These are phyloP conservation scores for Tolypeutes matacus DNA, from an alignment of 2,797 vertebrate species.

Conservation along the genomic window DNA sequence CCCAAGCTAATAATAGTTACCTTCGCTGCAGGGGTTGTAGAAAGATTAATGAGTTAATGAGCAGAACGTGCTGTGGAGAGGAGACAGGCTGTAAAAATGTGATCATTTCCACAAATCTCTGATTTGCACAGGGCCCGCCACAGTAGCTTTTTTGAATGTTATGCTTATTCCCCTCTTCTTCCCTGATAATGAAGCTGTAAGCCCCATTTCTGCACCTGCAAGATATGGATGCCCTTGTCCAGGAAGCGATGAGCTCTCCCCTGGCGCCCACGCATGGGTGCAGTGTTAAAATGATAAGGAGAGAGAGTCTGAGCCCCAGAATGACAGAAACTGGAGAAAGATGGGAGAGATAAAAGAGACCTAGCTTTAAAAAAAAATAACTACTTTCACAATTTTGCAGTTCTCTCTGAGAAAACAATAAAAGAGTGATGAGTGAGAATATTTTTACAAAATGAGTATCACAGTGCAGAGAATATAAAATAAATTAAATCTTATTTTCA, in stretches of 20 bases:
- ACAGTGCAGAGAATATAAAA: not conserved
- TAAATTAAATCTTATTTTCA: slow-evolving; percentile 63
- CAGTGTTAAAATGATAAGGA: slow-evolving; percentile 44
- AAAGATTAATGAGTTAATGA: slow-evolving; percentile 86
- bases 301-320: not conserved
- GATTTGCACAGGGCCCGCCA: slow-evolving; percentile 54
- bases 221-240: slow-evolving; percentile 43
- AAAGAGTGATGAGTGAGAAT: slow-evolving; percentile 36
- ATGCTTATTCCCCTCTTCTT: slow-evolving; percentile 13
- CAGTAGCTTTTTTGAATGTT: slow-evolving; percentile 38
- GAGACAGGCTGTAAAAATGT: slow-evolving; percentile 53
- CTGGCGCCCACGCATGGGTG: not conserved
- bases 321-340: slow-evolving; percentile 36
- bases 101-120: slow-evolving; percentile 75
- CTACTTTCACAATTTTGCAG: slow-evolving; percentile 35
- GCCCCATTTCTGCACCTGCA: slow-evolving; percentile 37
- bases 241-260: slow-evolving; percentile 48
- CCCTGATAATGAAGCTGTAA: slow-evolving; percentile 15
- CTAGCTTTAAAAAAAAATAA: slow-evolving; percentile 61
- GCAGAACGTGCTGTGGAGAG: slow-evolving; percentile 66
- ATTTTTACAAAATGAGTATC: slow-evolving; percentile 35
- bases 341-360: not conserved
- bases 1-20: slow-evolving; percentile 85
- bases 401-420: slow-evolving; percentile 59
- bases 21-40: slow-evolving; percentile 80